These are phyloP conservation scores for Beaufortia kweichowensis DNA, from an alignment of 2,113 vertebrate genomes.

Conservation along the genomic window DNA sequence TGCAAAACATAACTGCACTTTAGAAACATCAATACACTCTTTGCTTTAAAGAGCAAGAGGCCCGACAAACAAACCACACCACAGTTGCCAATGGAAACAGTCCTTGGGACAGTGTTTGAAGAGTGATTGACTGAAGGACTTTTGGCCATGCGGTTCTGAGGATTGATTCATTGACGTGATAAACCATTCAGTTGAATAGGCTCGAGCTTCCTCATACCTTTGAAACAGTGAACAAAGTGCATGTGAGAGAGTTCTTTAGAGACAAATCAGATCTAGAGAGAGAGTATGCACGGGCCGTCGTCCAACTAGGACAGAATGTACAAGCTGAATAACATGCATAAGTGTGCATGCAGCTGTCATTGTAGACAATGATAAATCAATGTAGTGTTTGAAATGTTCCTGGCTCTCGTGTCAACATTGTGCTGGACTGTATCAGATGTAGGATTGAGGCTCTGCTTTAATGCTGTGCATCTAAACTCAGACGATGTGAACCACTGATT, in stretches of 20 bases:
- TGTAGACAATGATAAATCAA: conserved; percentile 27
- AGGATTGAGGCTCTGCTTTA: background rate
- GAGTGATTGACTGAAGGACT: conserved; percentile 7
- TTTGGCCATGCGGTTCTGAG: background rate
- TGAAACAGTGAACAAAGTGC: conserved; percentile 19
- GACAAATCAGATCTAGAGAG: conserved; percentile 45
- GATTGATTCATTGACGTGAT: conserved; percentile 12
- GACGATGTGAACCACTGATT: background rate
- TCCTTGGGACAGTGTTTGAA: conserved; percentile 27
- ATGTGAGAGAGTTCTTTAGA: conserved; percentile 5
- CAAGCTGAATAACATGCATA: conserved; percentile 31
- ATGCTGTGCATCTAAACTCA: background rate
- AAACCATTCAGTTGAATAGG: background rate
- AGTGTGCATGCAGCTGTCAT: conserved; percentile 45
- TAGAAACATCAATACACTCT: background rate
- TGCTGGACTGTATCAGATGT: background rate
- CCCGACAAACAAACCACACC: conserved; percentile 6
- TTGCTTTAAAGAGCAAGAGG: background rate
- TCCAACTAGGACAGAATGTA: conserved; percentile 46
- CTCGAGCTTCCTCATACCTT: background rate
- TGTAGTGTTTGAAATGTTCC: conserved; percentile 23
- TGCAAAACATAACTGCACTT: background rate
- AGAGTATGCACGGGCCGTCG: conserved; percentile 2
- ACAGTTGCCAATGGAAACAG: conserved; percentile 9
- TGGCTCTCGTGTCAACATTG: background rate